These are phyloP conservation scores for Aphidius ervi DNA, from an alignment of 1,140 invertebrate genomes.

Conservation along the genomic window DNA sequence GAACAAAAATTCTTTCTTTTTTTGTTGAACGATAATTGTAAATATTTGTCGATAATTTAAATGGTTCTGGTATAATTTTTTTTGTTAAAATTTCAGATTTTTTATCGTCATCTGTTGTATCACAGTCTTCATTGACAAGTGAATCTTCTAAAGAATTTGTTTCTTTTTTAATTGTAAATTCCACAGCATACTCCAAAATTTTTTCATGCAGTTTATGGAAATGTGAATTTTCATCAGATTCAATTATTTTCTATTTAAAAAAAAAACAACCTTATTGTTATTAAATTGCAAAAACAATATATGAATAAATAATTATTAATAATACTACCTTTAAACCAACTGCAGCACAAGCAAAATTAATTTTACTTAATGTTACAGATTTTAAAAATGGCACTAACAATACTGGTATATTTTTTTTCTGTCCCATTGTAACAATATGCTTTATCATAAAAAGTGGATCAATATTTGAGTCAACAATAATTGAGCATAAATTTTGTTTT, in stretches of 20 bases:
- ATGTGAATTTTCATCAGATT: slow-evolving; percentile 23
- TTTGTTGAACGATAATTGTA: slow-evolving; percentile 36
- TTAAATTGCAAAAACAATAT: not conserved
- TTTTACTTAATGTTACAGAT: slow-evolving; percentile 29
- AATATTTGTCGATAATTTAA: slow-evolving; percentile 27
- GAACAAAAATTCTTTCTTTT: slow-evolving; percentile 37
- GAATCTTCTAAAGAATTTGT: slow-evolving; percentile 18
- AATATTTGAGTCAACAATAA: slow-evolving; percentile 42
- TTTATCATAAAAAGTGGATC: slow-evolving; percentile 42
- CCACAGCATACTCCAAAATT: slow-evolving; percentile 26
- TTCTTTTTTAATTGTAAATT: slow-evolving; percentile 19
- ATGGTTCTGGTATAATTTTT: slow-evolving; percentile 5
- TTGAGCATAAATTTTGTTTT: slow-evolving; percentile 35
- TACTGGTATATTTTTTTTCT: slow-evolving; percentile 39
- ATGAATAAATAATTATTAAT: not conserved
- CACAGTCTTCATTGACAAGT: not conserved
- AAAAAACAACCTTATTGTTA: not conserved
- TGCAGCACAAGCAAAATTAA: slow-evolving; percentile 39
- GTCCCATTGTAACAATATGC: slow-evolving; percentile 45
- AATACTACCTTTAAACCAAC: slow-evolving; percentile 41
- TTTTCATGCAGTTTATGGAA: slow-evolving; percentile 30
- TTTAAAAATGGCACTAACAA: slow-evolving; percentile 41
- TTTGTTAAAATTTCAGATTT: not conserved
- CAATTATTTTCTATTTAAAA: slow-evolving; percentile 25
- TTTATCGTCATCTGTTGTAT: slow-evolving; percentile 6